Evolutionary conservation across 2,888 invertebrate species (phyloP).

Genomic region (Biston betularia): DNA sequence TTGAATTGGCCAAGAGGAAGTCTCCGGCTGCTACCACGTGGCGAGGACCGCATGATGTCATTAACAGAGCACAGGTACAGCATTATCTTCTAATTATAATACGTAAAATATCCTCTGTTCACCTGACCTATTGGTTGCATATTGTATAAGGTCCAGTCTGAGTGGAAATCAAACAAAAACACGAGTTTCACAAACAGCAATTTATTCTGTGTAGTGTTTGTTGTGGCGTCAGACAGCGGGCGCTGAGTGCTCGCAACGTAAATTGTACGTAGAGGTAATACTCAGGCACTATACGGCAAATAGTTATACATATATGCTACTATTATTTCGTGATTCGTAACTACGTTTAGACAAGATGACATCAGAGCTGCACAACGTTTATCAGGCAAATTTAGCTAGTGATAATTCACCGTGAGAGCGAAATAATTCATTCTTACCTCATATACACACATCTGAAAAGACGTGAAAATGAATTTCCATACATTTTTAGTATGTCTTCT

Average conservation of each 20-base stretch:
- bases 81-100: not conserved
- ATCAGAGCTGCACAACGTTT: slow-evolving; percentile 52
- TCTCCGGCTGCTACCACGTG: slow-evolving; percentile 83
- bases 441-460: slow-evolving; percentile 11
- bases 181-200: slow-evolving; percentile 42
- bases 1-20: slow-evolving; percentile 88
- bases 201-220: slow-evolving; percentile 40
- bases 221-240: slow-evolving; percentile 33
- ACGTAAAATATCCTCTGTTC: not conserved
- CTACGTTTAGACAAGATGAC: slow-evolving; percentile 53
- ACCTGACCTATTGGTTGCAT: slow-evolving; percentile 4
- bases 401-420: slow-evolving; percentile 34
- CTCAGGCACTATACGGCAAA: not conserved
- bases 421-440: slow-evolving; percentile 33
- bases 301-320: slow-evolving; percentile 40
- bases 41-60: slow-evolving; percentile 85
- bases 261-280: slow-evolving; percentile 1
- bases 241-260: slow-evolving; percentile 13
- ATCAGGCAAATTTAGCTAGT: slow-evolving; percentile 33
- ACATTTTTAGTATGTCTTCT: not conserved
- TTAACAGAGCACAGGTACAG: slow-evolving; percentile 84
- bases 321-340: slow-evolving; percentile 58
- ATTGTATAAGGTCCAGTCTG: slow-evolving; percentile 23
- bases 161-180: slow-evolving; percentile 37
- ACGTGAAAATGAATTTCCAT: not conserved